Evolutionary conservation across 2,113 vertebrate genomes (phyloP).

Genomic region (Mobula hypostoma): DNA sequence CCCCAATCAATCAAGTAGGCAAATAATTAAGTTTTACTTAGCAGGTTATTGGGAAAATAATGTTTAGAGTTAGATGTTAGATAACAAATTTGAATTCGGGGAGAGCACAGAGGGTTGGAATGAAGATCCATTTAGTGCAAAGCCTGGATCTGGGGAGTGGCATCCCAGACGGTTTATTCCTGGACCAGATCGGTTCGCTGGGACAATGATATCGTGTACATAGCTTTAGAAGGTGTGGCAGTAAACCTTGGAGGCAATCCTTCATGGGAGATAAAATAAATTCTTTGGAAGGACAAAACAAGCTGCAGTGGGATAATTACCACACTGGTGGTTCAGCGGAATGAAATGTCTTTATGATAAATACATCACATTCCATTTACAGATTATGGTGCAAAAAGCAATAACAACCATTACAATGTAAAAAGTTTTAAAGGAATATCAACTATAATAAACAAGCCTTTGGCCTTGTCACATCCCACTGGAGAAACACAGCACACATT

Average conservation of each 20-base stretch:
- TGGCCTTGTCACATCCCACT: no score
- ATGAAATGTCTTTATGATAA: not conserved
- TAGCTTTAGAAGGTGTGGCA: not conserved
- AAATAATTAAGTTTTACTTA: not conserved
- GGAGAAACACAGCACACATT: no score
- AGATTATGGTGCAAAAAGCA: not conserved
- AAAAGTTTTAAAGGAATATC: not conserved
- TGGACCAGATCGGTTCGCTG: not conserved
- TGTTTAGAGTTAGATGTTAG: not conserved
- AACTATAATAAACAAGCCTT: no score
- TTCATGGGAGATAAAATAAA: not conserved
- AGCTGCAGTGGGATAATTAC: not conserved
- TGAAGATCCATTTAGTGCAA: not conserved
- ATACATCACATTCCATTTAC: not conserved
- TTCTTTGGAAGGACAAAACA: not conserved
- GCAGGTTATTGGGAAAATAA: not conserved
- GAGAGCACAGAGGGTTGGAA: not conserved
- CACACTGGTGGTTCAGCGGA: not conserved
- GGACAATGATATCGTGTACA: not conserved
- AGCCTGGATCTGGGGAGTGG: not conserved
- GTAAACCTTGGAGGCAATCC: not conserved
- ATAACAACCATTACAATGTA: not conserved
- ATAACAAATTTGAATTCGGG: not conserved
- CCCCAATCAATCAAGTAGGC: no score
- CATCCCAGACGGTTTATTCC: not conserved